Evolutionary conservation across 2,113 vertebrate genomes (phyloP), one percentile per base, ranked within the genome.

Genomic region (Rhineura floridana): DNA sequence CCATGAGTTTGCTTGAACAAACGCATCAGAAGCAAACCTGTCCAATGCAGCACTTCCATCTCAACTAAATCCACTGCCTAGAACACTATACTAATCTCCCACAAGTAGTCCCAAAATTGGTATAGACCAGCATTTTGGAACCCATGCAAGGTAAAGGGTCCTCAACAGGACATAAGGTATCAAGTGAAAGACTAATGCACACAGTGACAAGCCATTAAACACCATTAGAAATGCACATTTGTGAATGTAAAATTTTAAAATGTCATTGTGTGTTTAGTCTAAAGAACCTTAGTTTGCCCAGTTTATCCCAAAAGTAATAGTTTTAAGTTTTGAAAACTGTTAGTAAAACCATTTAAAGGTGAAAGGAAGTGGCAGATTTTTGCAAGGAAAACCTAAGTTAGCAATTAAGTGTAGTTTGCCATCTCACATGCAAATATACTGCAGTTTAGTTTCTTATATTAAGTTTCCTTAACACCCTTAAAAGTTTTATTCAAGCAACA

Each of bases 341-440:
- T 97, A 97, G 97, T 97, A 97, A 97, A 97, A 97, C 97, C 96
- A 95, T 97, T 97, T 97, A 97, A 97, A 97, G 97, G 97, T 97
- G 97, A 97, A 97, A 96, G 97, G 97, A 97, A 89, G 95, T 93
- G 92, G 93, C 92, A 87, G 93, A 90, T 95, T 95, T 97, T 94
- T 94, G 97, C 96, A 97, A 96, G 94, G 84, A 95, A 96, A 95
- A 96, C 95, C 95, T 96, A 93, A 93, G 97, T 97, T 97, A 97
- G 97, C 96, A 95, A 94, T 89, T 93, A 95, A 95, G 93, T 96
- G 96, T 97, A 96, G 96, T 96, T 97, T 94, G 96, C 96, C 97
- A 96, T 97, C 96, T 97, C 96, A 94, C 97, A 97, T 97, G 97
- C 97, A 97, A 97, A 96, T 97, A 93, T 93, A 84, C 93, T 79